Evolutionary conservation across 2,888 invertebrate genomes (phyloP).

Genomic region (Kryphioiulus occultus): DNA sequence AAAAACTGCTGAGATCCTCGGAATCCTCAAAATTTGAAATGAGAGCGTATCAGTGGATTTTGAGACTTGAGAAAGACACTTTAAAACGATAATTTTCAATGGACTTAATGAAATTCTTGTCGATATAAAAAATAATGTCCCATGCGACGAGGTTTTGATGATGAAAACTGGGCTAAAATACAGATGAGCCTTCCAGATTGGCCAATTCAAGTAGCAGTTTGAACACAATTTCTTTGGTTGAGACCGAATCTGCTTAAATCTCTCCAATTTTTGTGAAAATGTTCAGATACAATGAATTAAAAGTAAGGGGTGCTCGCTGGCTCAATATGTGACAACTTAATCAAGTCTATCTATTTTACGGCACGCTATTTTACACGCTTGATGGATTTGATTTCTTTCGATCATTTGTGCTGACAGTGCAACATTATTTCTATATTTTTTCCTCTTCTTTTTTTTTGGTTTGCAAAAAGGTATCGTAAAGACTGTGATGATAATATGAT

Average conservation of each 20-base stretch:
- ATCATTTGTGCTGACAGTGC: constrained; percentile 28
- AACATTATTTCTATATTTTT: neutral
- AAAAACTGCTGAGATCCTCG: no score
- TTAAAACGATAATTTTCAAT: neutral
- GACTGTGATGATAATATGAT: neutral
- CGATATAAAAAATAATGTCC: constrained; percentile 25
- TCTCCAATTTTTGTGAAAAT: neutral
- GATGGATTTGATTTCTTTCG: constrained; percentile 6
- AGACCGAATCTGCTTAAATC: neutral
- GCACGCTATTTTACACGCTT: neutral
- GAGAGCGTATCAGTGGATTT: neutral
- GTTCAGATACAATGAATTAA: neutral
- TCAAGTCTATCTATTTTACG: no score
- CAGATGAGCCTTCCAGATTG: neutral
- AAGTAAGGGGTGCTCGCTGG: neutral
- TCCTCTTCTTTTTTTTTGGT: neutral
- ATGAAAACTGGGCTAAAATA: neutral
- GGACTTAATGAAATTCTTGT: neutral
- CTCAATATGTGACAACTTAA: neutral
- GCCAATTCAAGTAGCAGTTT: neutral
- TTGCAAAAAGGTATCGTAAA: constrained; percentile 29
- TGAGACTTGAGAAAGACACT: neutral
- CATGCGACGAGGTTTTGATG: neutral
- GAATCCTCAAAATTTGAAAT: neutral
- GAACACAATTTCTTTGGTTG: neutral